Conservation (phyloP, 2,888 invertebrate genomes). For the Ophioninae sp. region DNA sequence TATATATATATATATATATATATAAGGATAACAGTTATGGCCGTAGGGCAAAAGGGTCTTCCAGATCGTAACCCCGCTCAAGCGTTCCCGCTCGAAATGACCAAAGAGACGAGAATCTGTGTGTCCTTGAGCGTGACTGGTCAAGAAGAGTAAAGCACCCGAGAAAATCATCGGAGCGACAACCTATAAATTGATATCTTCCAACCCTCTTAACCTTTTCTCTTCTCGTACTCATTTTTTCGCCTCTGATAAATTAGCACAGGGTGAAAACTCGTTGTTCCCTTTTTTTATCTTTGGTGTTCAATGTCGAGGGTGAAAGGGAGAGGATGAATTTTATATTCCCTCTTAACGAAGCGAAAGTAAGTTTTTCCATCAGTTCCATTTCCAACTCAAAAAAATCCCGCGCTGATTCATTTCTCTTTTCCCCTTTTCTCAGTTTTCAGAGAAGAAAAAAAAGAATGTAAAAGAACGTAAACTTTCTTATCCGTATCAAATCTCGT, state of each 20-base stretch:
- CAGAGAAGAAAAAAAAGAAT: constrained; percentile 39
- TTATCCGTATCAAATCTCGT: constrained; percentile 51
- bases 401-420: constrained; percentile 51
- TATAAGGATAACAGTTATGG: constrained; percentile 28
- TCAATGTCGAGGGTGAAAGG: constrained; percentile 5
- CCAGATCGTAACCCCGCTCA: constrained; percentile 73
- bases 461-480: constrained; percentile 37
- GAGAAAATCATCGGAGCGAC: constrained; percentile 37
- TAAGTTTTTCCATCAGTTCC: constrained; percentile 32
- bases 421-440: constrained; percentile 15
- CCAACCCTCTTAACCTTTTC: constrained; percentile 6
- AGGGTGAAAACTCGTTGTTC: constrained; percentile 22
- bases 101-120: constrained; percentile 51
- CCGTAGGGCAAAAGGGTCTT: constrained; percentile 68
- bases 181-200: constrained; percentile 52
- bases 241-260: constrained; percentile 40
- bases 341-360: constrained; percentile 3
- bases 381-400: constrained; percentile 59
- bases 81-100: constrained; percentile 37
- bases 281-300: constrained; percentile 29
- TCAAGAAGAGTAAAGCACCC: constrained; percentile 39
- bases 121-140: constrained; percentile 41
- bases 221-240: constrained; percentile 9
- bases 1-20: neutral
- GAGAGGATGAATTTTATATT: constrained; percentile 32